Percentiles rank a stretch among this genome's conserved stretches.
Evolutionary conservation across 2,888 invertebrate genomes (phyloP).

Genomic region (Bugulina stolonifera): DNA sequence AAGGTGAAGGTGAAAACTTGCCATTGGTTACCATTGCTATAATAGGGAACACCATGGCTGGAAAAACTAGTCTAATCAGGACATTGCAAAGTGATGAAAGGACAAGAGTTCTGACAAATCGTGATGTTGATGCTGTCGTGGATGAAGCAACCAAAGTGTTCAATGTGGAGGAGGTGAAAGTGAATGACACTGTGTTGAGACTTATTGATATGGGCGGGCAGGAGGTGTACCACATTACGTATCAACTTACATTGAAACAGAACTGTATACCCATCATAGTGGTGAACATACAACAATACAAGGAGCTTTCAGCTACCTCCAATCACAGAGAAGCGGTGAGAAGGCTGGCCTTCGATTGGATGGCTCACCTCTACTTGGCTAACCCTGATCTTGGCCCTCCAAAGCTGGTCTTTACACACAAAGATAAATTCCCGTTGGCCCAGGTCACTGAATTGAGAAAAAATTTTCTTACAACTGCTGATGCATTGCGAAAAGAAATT

Average conservation of each 20-base stretch:
- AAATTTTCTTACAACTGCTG: neutral
- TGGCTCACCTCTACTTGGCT: neutral
- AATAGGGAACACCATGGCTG: neutral
- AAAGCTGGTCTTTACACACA: neutral
- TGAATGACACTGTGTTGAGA: neutral
- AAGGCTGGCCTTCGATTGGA: neutral
- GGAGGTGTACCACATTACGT: neutral
- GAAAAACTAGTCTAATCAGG: neutral
- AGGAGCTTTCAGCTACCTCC: neutral
- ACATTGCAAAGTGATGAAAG: neutral
- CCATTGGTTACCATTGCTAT: neutral
- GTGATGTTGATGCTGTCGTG: neutral
- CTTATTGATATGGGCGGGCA: neutral
- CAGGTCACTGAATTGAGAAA: neutral
- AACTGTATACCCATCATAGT: neutral
- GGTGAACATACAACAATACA: neutral
- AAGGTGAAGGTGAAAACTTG: neutral
- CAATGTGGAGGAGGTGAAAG: neutral
- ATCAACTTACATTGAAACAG: neutral
- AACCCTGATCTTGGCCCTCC: neutral
- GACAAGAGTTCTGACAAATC: neutral
- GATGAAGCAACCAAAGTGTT: neutral
- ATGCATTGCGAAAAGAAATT: neutral
- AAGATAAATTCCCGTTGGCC: neutral
- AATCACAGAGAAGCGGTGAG: neutral